phyloP scores from a whole-genome alignment of 2,113 vertebrate species.

The Limnothrissa miodon region DNA sequence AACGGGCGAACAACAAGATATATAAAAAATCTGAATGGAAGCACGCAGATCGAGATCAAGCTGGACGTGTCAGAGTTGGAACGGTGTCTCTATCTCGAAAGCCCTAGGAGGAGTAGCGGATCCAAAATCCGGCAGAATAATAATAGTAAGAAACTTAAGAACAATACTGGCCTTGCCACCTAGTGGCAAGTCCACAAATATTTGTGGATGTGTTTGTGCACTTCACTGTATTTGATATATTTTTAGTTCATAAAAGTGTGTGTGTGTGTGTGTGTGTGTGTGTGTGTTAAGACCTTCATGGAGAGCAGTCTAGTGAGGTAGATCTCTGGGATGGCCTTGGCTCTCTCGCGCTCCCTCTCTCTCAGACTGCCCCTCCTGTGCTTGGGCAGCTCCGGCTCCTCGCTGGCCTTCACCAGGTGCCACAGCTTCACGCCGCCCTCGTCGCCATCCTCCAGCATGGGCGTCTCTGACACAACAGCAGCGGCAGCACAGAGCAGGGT shows the following conservation, averaged over 20 bases:
- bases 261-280: not conserved
- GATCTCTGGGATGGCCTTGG: conserved; percentile 96
- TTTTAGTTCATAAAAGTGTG: too few species aligned
- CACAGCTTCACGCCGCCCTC: conserved; percentile 92
- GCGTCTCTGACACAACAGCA: conserved; percentile 77
- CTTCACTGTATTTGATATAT: too few species aligned
- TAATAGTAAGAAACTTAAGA: too few species aligned
- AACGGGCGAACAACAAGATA: too few species aligned
- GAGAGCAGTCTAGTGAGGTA: conserved; percentile 94
- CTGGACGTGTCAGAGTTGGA: too few species aligned
- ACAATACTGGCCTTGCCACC: too few species aligned
- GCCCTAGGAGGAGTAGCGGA: too few species aligned
- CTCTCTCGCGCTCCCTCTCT: conserved; percentile 88
- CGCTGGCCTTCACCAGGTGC: conserved; percentile 95
- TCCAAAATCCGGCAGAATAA: too few species aligned
- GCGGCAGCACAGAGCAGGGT: not conserved
- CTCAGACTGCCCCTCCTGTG: conserved; percentile 88
- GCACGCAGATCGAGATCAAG: too few species aligned
- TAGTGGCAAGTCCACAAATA: too few species aligned
- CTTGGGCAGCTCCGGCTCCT: conserved; percentile 89
- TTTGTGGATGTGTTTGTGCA: not conserved
- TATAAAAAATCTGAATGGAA: too few species aligned
- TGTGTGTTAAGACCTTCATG: conserved; percentile 81
- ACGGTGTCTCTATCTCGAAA: too few species aligned
- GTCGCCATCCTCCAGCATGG: conserved; percentile 93